Evolutionary conservation across 2,888 invertebrate genomes (phyloP).

Genomic region (Orthosia incerta): DNA sequence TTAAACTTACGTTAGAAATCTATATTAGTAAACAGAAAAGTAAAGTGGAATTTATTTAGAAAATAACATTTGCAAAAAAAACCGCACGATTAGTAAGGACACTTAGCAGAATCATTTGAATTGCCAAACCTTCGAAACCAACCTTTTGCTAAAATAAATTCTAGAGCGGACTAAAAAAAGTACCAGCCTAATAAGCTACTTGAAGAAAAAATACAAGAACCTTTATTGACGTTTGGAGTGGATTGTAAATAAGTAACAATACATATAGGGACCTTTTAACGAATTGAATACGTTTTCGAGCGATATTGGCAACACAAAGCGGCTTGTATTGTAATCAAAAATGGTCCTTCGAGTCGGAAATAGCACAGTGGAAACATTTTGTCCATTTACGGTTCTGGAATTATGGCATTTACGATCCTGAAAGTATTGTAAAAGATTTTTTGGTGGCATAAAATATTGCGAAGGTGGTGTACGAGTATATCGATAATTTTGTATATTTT

Average conservation of each 20-base stretch:
- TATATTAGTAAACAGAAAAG: no score
- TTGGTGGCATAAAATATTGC: background rate
- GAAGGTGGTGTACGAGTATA: background rate
- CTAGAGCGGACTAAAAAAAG: conserved; percentile 22
- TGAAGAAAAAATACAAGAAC: conserved; percentile 47
- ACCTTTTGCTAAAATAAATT: conserved; percentile 15
- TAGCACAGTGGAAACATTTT: conserved; percentile 27
- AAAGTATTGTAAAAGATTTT: background rate
- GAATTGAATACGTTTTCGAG: conserved; percentile 51
- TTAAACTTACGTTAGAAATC: no score
- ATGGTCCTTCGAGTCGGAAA: conserved; percentile 21
- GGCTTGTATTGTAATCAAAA: conserved; percentile 58
- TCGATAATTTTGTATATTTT: no score
- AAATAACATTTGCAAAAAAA: conserved; percentile 4
- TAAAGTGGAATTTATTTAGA: no score
- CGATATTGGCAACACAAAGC: conserved; percentile 49
- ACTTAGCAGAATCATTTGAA: conserved; percentile 1
- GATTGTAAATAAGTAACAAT: conserved; percentile 52
- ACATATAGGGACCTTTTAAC: conserved; percentile 57
- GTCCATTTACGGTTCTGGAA: background rate
- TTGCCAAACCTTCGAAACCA: background rate
- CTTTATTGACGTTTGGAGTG: conserved; percentile 35
- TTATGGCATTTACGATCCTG: conserved; percentile 5
- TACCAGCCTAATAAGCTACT: conserved; percentile 48
- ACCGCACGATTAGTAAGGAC: background rate